Percentiles rank a stretch among this genome's conserved stretches.
Evolutionary conservation across 2,888 invertebrate species (phyloP).

Genomic region (Cacoxenus indagator): DNA sequence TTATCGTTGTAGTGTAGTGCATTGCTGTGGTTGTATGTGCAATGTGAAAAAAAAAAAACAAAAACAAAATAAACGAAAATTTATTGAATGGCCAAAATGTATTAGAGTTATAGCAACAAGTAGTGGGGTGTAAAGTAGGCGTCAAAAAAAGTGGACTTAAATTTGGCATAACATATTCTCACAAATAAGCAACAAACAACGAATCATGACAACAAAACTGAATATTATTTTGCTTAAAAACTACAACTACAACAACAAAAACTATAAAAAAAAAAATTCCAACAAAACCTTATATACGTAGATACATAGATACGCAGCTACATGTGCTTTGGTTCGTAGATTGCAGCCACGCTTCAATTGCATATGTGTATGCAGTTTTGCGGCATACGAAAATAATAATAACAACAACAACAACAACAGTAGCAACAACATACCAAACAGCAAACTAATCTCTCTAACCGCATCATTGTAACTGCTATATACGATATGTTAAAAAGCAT

Average conservation of each 20-base stretch:
- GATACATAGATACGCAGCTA: not conserved
- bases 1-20: not conserved
- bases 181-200: slow-evolving; percentile 36
- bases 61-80: not conserved
- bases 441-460: not conserved
- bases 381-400: not conserved
- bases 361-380: slow-evolving; percentile 39
- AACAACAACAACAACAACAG: slow-evolving; percentile 4
- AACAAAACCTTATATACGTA: slow-evolving; percentile 8
- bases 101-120: not conserved
- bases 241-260: slow-evolving; percentile 17
- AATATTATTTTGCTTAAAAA: too few relatives aligned
- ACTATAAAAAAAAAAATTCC: not conserved
- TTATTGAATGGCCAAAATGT: not conserved
- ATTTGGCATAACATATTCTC: too few relatives aligned
- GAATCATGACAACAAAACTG: slow-evolving; percentile 22
- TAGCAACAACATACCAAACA: slow-evolving; percentile 5
- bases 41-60: not conserved
- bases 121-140: slow-evolving; percentile 23
- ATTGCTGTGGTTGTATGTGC: not conserved
- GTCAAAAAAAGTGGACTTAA: too few relatives aligned
- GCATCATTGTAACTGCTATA: not conserved
- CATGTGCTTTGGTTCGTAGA: slow-evolving; percentile 34
- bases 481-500: slow-evolving; percentile 37
- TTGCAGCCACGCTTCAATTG: slow-evolving; percentile 60